Percentiles rank a stretch among this genome's conserved stretches.
phyloP scores from a whole-genome alignment of 2,888 invertebrate genomes.

The Hirtodrosophila duncani region DNA sequence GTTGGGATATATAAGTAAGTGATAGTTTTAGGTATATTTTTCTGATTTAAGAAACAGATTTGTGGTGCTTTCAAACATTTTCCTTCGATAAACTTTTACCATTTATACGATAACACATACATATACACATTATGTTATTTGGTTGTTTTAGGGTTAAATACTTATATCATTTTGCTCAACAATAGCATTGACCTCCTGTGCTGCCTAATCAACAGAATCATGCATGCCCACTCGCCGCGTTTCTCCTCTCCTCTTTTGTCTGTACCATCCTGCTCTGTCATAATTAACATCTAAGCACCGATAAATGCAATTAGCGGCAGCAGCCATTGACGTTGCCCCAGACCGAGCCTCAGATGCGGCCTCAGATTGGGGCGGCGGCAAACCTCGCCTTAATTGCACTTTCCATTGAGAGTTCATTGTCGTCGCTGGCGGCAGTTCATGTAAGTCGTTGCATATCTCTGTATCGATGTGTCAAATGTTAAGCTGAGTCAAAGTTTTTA shows the following conservation, averaged over 20 bases:
- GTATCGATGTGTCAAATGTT: slow-evolving; percentile 48
- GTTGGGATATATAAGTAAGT: too few species aligned
- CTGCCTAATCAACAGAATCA: too few species aligned
- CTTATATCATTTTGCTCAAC: slow-evolving; percentile 30
- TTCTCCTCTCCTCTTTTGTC: too few species aligned
- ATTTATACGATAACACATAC: too few species aligned
- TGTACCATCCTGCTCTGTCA: slow-evolving; percentile 45
- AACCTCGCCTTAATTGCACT: slow-evolving; percentile 56
- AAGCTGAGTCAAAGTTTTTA: slow-evolving; percentile 45
- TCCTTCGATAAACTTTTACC: too few species aligned
- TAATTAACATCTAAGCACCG: slow-evolving; percentile 65
- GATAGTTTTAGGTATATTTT: too few species aligned
- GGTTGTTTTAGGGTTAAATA: too few species aligned
- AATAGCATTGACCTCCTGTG: slow-evolving; percentile 51
- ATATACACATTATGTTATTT: too few species aligned
- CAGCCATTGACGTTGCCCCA: slow-evolving; percentile 42
- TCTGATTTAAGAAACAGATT: too few species aligned
- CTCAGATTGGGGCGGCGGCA: background rate
- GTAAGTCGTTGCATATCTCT: background rate
- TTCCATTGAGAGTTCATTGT: slow-evolving; percentile 66
- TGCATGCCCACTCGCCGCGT: too few species aligned
- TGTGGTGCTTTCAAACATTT: too few species aligned
- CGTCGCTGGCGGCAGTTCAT: slow-evolving; percentile 4
- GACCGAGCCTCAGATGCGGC: slow-evolving; percentile 11
- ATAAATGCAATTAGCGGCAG: slow-evolving; percentile 63